phyloP scores from a whole-genome alignment of 2,888 invertebrate species.

The Lucinisca nassula region DNA sequence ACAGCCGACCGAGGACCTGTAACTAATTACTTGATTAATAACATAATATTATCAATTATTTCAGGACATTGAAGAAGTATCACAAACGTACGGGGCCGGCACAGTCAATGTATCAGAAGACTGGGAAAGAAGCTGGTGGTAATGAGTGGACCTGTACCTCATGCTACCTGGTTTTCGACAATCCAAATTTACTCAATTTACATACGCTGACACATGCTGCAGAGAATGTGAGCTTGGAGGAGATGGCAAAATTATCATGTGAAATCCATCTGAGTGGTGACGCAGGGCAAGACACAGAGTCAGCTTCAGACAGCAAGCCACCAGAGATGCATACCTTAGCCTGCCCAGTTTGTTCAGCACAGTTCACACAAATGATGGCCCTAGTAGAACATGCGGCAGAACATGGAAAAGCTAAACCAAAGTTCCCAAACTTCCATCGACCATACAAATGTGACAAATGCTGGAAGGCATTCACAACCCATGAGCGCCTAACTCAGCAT shows the following conservation, averaged over 20 bases:
- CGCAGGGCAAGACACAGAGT: neutral
- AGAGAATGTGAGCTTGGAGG: conserved; percentile 84
- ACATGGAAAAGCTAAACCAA: conserved; percentile 73
- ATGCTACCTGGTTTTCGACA: conserved; percentile 88
- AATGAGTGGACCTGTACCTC: conserved; percentile 87
- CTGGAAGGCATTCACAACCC: conserved; percentile 91
- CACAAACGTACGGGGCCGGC: conserved; percentile 81
- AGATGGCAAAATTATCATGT: conserved; percentile 46
- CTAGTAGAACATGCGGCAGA: conserved; percentile 89
- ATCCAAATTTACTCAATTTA: conserved; percentile 88
- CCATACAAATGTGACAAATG: conserved; percentile 91
- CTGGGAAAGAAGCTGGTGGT: conserved; percentile 78
- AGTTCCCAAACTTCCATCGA: conserved; percentile 86
- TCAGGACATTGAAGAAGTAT: conserved; percentile 84
- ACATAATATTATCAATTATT: too few relatives aligned
- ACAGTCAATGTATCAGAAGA: conserved; percentile 84
- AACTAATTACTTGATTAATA: too few relatives aligned
- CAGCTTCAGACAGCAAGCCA: neutral
- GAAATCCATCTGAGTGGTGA: neutral
- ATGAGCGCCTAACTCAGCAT: conserved; percentile 91
- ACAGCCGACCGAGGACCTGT: too few relatives aligned
- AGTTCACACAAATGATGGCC: conserved; percentile 87
- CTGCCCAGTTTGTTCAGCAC: conserved; percentile 87
- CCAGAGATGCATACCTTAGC: conserved; percentile 70
- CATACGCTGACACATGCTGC: conserved; percentile 89